Evolutionary conservation across 2,113 vertebrate species (phyloP).

Genomic region (Microcebus lehilahytsara): DNA sequence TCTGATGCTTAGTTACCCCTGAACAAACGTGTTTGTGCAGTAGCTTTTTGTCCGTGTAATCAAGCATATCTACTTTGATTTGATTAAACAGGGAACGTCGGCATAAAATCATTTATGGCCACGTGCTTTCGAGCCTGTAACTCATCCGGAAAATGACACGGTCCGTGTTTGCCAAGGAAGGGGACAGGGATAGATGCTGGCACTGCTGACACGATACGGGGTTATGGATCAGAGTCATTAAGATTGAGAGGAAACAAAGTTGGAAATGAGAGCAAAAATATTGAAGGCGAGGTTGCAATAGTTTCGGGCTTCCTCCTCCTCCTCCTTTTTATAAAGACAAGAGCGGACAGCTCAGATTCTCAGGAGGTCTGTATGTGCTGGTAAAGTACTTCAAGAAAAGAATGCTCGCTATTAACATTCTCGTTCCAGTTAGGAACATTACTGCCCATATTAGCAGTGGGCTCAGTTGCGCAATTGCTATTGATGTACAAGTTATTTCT

Average conservation of each 20-base stretch:
- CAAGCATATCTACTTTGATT: conserved; percentile 60
- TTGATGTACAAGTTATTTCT: neutral
- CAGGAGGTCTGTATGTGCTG: neutral
- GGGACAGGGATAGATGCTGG: neutral
- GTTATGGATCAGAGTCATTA: neutral
- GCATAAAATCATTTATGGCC: conserved; percentile 74
- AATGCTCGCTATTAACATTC: neutral
- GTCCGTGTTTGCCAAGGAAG: conserved; percentile 10
- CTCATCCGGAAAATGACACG: conserved; percentile 61
- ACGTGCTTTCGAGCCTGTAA: conserved; percentile 39
- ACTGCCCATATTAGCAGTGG: neutral
- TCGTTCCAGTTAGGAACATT: neutral
- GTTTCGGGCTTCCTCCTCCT: neutral
- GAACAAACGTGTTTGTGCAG: conserved; percentile 72
- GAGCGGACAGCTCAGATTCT: neutral
- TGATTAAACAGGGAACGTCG: conserved; percentile 72
- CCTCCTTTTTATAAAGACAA: neutral
- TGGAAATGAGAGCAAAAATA: neutral
- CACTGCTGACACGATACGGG: neutral
- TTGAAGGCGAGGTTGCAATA: neutral
- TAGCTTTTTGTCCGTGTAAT: conserved; percentile 35
- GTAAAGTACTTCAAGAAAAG: neutral
- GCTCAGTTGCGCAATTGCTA: neutral
- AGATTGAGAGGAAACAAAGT: neutral
- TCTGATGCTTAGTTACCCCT: conserved; percentile 77